Evolutionary conservation across 1,140 invertebrate genomes (phyloP).

Genomic region (Magallana angulata): DNA sequence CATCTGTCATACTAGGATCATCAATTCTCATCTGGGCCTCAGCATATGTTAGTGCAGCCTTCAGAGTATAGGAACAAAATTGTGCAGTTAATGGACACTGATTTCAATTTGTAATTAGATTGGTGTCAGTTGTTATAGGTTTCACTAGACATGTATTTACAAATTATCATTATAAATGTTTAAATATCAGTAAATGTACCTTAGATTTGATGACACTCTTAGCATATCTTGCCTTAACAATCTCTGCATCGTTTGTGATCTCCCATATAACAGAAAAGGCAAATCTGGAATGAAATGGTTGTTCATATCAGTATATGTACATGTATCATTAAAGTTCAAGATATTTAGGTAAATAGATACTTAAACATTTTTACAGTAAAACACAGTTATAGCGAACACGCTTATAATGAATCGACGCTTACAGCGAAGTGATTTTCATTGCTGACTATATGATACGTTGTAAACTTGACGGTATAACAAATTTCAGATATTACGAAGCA

Average conservation of each 20-base stretch:
- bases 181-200: constrained; percentile 60
- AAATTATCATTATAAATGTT: neutral
- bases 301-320: too few relatives aligned
- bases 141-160: neutral
- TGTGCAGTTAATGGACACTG: too few relatives aligned
- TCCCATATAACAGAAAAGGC: constrained; percentile 81
- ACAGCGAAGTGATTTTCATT: too few relatives aligned
- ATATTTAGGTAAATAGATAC: too few relatives aligned
- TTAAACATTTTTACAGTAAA: too few relatives aligned
- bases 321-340: too few relatives aligned
- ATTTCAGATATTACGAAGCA: too few relatives aligned
- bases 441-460: too few relatives aligned
- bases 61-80: constrained; percentile 57
- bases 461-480: too few relatives aligned
- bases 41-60: constrained; percentile 95
- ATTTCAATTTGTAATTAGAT: neutral
- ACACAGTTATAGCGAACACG: too few relatives aligned
- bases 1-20: constrained; percentile 86
- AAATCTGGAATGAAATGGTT: constrained; percentile 71
- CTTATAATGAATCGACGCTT: too few relatives aligned
- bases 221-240: constrained; percentile 89
- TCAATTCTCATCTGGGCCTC: constrained; percentile 97
- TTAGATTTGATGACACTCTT: constrained; percentile 94
- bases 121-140: neutral
- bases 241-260: constrained; percentile 87